phyloP scores from a whole-genome alignment of 2,113 vertebrate species.

The Python bivittatus region DNA sequence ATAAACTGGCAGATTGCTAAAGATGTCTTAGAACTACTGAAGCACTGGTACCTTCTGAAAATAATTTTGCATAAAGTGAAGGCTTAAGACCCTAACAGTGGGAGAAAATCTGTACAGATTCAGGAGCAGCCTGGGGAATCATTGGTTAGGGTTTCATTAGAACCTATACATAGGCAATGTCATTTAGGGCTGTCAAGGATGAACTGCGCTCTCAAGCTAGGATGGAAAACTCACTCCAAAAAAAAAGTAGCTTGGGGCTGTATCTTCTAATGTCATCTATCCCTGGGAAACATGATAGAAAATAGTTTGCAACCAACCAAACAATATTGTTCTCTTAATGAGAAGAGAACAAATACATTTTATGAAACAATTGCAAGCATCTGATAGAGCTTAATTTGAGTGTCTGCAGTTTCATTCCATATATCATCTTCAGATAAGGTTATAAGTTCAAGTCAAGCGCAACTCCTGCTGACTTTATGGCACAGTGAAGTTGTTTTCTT shows the following conservation, averaged over 20 bases:
- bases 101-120: not conserved
- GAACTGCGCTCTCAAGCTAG: not conserved
- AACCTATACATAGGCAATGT: not conserved
- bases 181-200: not conserved
- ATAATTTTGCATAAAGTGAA: not conserved
- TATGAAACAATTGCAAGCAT: not conserved
- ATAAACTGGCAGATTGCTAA: not conserved
- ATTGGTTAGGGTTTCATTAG: not conserved
- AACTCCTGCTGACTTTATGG: not conserved
- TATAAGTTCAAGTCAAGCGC: not conserved
- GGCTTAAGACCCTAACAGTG: not conserved
- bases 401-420: not conserved
- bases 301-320: not conserved
- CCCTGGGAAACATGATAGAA: not conserved
- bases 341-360: not conserved
- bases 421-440: not conserved
- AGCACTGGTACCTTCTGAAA: not conserved
- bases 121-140: not conserved
- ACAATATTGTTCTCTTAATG: not conserved
- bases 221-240: not conserved
- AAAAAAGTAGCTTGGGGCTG: not conserved
- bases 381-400: not conserved
- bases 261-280: not conserved
- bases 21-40: not conserved
- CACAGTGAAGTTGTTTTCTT: not conserved